Conservation (phyloP, 2,888 invertebrate genomes). For the Acrobeloides nanus region DNA sequence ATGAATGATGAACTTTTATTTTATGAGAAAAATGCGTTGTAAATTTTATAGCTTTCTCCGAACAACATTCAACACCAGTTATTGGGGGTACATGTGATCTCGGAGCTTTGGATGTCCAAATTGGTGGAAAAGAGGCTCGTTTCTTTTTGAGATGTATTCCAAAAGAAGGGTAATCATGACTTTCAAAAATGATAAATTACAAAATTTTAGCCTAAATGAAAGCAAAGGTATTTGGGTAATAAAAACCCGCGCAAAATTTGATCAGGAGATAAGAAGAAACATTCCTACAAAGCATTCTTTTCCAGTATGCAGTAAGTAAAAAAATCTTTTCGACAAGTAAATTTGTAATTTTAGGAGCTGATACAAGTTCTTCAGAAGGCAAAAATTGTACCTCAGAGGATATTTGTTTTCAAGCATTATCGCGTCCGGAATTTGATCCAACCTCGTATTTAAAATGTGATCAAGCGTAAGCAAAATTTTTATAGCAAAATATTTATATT, state of each 20-base stretch:
- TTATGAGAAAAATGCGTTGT: too few species aligned
- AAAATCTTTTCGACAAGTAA: neutral
- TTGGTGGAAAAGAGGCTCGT: constrained; percentile 53
- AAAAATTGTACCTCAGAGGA: constrained; percentile 41
- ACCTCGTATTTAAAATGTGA: constrained; percentile 50
- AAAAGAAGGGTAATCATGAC: too few species aligned
- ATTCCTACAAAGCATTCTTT: too few species aligned
- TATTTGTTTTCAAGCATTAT: constrained; percentile 48
- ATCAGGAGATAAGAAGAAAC: too few species aligned
- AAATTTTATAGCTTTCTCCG: neutral
- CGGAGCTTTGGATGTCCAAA: constrained; percentile 48
- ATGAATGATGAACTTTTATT: too few species aligned
- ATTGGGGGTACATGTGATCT: constrained; percentile 51
- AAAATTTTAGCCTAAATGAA: too few species aligned
- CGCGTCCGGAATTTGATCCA: constrained; percentile 36
- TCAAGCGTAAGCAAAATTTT: constrained; percentile 34
- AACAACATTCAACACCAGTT: constrained; percentile 38
- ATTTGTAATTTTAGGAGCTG: constrained; percentile 11
- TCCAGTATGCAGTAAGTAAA: constrained; percentile 22
- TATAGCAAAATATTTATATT: too few species aligned
- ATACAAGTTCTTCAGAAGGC: constrained; percentile 39
- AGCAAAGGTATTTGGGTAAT: constrained; percentile 54
- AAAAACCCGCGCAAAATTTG: too few species aligned
- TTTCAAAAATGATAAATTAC: too few species aligned
- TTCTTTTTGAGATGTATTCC: constrained; percentile 51